Percentiles rank a stretch among this genome's conserved stretches.
phyloP scores from a whole-genome alignment of 1,140 invertebrate genomes.

The Kradibia gibbosae region DNA sequence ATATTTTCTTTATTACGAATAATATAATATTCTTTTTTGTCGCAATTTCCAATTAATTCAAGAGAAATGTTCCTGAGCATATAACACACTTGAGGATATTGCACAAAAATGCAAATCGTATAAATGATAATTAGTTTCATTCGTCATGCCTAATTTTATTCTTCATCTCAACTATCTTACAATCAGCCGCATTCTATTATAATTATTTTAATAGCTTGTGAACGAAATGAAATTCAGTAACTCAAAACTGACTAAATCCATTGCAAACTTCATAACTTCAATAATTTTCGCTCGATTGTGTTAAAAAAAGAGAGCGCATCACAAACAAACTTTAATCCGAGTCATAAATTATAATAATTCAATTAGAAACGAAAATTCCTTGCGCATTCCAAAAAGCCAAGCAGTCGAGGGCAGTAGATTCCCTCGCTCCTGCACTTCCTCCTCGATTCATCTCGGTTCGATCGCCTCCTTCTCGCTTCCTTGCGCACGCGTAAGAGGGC shows the following conservation, averaged over 20 bases:
- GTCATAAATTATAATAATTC: slow-evolving; percentile 50
- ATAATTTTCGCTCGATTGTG: slow-evolving; percentile 17
- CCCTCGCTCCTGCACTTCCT: too few species aligned
- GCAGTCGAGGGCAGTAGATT: slow-evolving; percentile 29
- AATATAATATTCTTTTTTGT: too few species aligned
- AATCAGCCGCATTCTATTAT: not conserved
- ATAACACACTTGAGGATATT: too few species aligned
- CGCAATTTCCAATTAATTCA: not conserved
- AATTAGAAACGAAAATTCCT: slow-evolving; percentile 44
- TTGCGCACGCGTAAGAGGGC: not conserved
- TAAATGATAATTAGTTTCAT: not conserved
- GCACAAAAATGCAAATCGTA: not conserved
- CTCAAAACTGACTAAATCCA: slow-evolving; percentile 12
- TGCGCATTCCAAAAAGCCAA: slow-evolving; percentile 14
- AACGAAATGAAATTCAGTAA: slow-evolving; percentile 13
- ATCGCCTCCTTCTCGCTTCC: not conserved
- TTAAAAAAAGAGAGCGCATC: not conserved
- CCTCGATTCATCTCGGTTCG: not conserved
- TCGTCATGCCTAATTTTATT: not conserved
- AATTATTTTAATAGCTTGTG: slow-evolving; percentile 23
- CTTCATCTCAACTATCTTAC: not conserved
- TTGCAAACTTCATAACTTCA: slow-evolving; percentile 20
- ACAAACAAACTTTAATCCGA: slow-evolving; percentile 38
- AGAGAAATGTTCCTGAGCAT: not conserved
- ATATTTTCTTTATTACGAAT: too few species aligned